Percentiles rank a stretch among this genome's conserved stretches.
Conservation (phyloP, 1,140 invertebrate genomes). For the Anoplophora glabripennis region DNA sequence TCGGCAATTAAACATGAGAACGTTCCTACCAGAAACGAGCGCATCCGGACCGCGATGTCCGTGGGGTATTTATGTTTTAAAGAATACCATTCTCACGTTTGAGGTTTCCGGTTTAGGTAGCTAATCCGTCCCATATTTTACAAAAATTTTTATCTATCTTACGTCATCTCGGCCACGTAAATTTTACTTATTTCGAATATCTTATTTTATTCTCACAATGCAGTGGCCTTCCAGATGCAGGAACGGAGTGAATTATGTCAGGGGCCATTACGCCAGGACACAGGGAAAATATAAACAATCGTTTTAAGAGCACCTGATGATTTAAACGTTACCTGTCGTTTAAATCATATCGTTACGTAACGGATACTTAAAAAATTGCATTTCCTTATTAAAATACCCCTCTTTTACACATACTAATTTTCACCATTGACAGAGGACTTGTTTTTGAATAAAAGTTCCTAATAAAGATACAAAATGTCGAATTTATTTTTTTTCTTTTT, state of each 20-base stretch:
- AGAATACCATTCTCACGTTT: slow-evolving; percentile 33
- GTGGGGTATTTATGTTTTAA: neutral
- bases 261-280: neutral
- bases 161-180: slow-evolving; percentile 40
- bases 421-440: no score
- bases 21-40: neutral
- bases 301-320: neutral
- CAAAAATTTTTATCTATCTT: slow-evolving; percentile 36
- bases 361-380: no score
- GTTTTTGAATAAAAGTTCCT: no score
- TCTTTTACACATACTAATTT: no score
- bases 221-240: neutral
- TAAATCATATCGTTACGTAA: no score
- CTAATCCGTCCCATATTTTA: slow-evolving; percentile 38
- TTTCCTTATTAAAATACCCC: no score
- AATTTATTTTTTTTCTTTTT: no score
- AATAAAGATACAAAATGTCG: no score
- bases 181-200: slow-evolving; percentile 9
- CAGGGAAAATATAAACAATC: neutral
- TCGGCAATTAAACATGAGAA: neutral
- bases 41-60: no score
- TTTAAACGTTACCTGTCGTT: no score
- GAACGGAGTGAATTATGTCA: slow-evolving; percentile 6
- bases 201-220: slow-evolving; percentile 35
- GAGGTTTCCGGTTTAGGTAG: slow-evolving; percentile 38